Base-by-base conservation (phyloP, 2,888 invertebrate genomes). In the Synanthedon myopaeformis region DNA sequence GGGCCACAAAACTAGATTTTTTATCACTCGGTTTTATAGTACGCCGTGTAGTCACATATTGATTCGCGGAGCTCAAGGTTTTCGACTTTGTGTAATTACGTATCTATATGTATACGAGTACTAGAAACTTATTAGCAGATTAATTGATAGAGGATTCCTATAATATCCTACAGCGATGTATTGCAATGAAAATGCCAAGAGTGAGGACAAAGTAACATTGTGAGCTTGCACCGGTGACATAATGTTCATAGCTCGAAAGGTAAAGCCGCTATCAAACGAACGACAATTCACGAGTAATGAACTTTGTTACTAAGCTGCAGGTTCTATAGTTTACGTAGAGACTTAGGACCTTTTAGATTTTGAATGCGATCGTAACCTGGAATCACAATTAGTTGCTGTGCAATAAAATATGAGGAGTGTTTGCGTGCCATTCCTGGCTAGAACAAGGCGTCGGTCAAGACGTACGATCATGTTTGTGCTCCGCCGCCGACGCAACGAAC, bases 1-100 rank as follows among this genome's bases (percentile, higher is more conserved):
- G 60, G 60, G 59, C 59, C 61, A 67, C 66, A 69, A 68, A 69
- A 60, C 60, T 58, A 57, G 42, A 60, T 67, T 64, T 72, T 68
- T 49, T 70, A 69, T 66, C 63, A 60, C 63, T 55, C 60, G 60
- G 42, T 42, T 42, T 42, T 45, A 45, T 45, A 45, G 45, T 45
- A 13, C 14, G 13, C 45, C 5, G 45, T 45, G 13, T 13, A 45
- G 13, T 14, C n/a, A 35, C 35, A 45, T 45, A 45, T 45, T 45
- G 45, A 45, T 45, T 45, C 13, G 45, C 14, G 3, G 10, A 45
- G 45, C 45, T 45, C 45, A 45, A 45, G 45, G 45, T 45, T n/a
- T n/a, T 42, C 42, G 42, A 42, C n/a, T 42, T 42, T 42, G 42
- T 45, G 8, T 45, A 45, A 45, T 45, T 45, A 45, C 8, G 45